Evolutionary conservation across 2,888 invertebrate genomes (phyloP).

Genomic region (Catocala fraxini): DNA sequence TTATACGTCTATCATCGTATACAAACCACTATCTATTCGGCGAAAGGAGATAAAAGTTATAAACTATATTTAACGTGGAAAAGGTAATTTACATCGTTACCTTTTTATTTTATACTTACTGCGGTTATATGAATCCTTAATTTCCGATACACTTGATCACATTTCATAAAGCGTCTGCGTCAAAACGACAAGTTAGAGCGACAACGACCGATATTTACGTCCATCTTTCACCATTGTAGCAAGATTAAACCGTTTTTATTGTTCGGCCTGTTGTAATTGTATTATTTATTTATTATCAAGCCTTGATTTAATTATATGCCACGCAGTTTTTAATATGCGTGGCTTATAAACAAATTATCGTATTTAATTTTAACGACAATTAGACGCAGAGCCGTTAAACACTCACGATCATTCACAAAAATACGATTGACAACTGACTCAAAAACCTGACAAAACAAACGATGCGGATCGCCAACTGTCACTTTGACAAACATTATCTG

Average conservation of each 20-base stretch:
- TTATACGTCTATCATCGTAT: too few species aligned
- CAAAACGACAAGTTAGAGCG: slow-evolving; percentile 65
- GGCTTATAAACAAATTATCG: slow-evolving; percentile 34
- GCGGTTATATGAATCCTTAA: slow-evolving; percentile 61
- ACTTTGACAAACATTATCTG: slow-evolving; percentile 25
- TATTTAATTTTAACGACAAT: slow-evolving; percentile 42
- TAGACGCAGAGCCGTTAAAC: slow-evolving; percentile 29
- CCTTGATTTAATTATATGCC: slow-evolving; percentile 33
- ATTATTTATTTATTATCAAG: slow-evolving; percentile 13
- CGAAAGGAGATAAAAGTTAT: neutral
- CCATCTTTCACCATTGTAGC: slow-evolving; percentile 73
- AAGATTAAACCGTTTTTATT: slow-evolving; percentile 44
- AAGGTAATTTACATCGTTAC: too few species aligned
- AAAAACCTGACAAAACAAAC: slow-evolving; percentile 40
- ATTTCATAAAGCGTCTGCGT: slow-evolving; percentile 72
- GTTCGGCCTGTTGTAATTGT: slow-evolving; percentile 21
- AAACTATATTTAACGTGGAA: neutral
- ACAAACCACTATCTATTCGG: too few species aligned
- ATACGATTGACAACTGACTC: slow-evolving; percentile 60
- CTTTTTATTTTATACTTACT: slow-evolving; percentile 60
- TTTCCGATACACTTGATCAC: slow-evolving; percentile 69
- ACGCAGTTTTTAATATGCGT: slow-evolving; percentile 19
- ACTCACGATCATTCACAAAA: slow-evolving; percentile 45
- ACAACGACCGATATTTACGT: slow-evolving; percentile 69
- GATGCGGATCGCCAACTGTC: slow-evolving; percentile 37